These are phyloP conservation scores for Epinotia ramella DNA, from an alignment of 2,888 invertebrate genomes.

Conservation along the genomic window DNA sequence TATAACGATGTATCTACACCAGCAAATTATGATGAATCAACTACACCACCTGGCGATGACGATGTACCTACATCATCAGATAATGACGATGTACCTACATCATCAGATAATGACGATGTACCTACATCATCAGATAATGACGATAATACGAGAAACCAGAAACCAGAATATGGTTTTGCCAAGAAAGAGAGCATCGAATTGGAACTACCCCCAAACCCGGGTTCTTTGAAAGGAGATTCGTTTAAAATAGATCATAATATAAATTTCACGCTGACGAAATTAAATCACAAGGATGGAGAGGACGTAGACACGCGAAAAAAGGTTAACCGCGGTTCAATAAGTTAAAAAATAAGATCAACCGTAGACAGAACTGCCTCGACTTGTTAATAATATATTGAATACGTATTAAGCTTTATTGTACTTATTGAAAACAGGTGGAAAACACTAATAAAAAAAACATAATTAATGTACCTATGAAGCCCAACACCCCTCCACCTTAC, in stretches of 20 bases:
- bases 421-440: too few species aligned
- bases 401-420: too few species aligned
- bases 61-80: not conserved
- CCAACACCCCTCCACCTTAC: too few species aligned
- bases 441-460: too few species aligned
- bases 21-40: not conserved
- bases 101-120: slow-evolving; percentile 3
- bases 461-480: too few species aligned
- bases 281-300: slow-evolving; percentile 11
- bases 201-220: slow-evolving; percentile 47
- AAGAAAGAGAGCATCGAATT: slow-evolving; percentile 53
- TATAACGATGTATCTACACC: not conserved
- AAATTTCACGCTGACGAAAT: slow-evolving; percentile 20
- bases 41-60: not conserved
- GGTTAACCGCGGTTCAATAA: not conserved
- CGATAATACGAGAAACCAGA: not conserved
- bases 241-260: slow-evolving; percentile 41
- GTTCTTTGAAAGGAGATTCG: slow-evolving; percentile 42
- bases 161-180: slow-evolving; percentile 46
- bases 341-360: not conserved
- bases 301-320: not conserved
- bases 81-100: not conserved
- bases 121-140: not conserved
- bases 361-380: not conserved
- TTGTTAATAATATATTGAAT: not conserved